Evolutionary conservation across 2,888 invertebrate genomes (phyloP), one percentile per base, ranked within the genome.

Genomic region (Drosophila differens): DNA sequence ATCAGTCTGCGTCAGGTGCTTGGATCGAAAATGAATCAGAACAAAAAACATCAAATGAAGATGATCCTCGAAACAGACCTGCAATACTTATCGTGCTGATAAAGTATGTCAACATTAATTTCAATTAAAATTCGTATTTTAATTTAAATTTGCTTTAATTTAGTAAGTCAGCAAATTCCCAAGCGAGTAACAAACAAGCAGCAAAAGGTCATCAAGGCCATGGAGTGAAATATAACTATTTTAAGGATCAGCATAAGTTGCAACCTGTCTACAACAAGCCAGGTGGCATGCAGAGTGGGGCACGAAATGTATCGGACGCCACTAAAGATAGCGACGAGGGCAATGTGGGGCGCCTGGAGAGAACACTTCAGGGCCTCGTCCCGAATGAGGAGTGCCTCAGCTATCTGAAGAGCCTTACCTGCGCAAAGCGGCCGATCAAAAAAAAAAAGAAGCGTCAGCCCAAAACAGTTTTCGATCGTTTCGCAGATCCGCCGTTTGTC

Each of bases 401-500:
- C 53, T 74, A 64, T 28, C 22, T 82, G 2, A n/a, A 67, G 41
- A 22, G 28, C 10, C 22, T 55, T 16, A 4, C 28, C 0, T 65
- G 30, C 16, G n/a, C 33, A 2, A 39, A 16, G 2, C 51, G 52
- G 3, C 28, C 33, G 32, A 60, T 19, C 3, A 58, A 41, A 52
- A 78, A 35, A 25, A 77, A 53, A n/a, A 63, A 47, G n/a, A 71
- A 32, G 28, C n/a, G 4, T 0, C 14, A 10, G 1, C 28, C 28
- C 0, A 73, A 55, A 19, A 25, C 41, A 2, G 10, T 41, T 1
- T 83, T 54, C 25, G 76, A 90, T 68, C 74, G 89, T 0, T 90
- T 89, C 14, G 70, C 74, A 10, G 39, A 9, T 62, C 87, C 87
- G 0, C 85, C 90, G 0, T 68, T 67, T 32, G 72, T 83, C 28